A percentile compares a stretch with the other conserved stretches of the same genome.
These are phyloP conservation scores for Drosophila mulleri DNA, from an alignment of 2,888 invertebrate species.

Conservation along the genomic window DNA sequence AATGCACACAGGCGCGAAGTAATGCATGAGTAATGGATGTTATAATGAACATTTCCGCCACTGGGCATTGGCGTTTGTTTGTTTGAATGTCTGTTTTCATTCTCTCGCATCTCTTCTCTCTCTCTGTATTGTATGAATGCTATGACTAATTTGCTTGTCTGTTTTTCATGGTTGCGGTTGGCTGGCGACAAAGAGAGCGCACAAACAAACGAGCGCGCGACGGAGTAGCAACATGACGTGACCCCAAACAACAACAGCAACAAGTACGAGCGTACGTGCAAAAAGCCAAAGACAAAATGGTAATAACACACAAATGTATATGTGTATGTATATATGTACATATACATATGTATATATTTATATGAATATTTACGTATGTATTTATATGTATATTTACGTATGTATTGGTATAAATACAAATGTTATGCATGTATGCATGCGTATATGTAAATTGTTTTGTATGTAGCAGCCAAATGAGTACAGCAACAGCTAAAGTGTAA, in stretches of 20 bases:
- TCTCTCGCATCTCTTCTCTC: too few species aligned
- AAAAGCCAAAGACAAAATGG: slow-evolving; percentile 63
- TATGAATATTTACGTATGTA: too few species aligned
- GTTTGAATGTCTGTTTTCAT: slow-evolving; percentile 13
- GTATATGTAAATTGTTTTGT: slow-evolving; percentile 9
- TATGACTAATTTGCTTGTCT: slow-evolving; percentile 67
- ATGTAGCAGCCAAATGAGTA: slow-evolving; percentile 51
- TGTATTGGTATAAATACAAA: neutral
- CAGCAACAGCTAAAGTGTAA: slow-evolving; percentile 38
- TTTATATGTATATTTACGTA: neutral
- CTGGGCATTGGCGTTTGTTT: slow-evolving; percentile 25
- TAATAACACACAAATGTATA: slow-evolving; percentile 35
- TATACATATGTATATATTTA: neutral
- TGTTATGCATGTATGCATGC: neutral
- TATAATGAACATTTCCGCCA: too few species aligned
- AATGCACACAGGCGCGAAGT: too few species aligned
- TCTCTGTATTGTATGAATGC: slow-evolving; percentile 9
- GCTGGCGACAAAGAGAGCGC: slow-evolving; percentile 33
- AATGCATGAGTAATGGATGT: too few species aligned
- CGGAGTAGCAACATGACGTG: slow-evolving; percentile 60
- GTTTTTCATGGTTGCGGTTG: slow-evolving; percentile 59
- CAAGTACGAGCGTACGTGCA: slow-evolving; percentile 77
- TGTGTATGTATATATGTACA: neutral
- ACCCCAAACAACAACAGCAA: slow-evolving; percentile 78
- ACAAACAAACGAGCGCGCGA: slow-evolving; percentile 19